phyloP scores from a whole-genome alignment of 2,888 invertebrate genomes.

The Zelleria hepariella region DNA sequence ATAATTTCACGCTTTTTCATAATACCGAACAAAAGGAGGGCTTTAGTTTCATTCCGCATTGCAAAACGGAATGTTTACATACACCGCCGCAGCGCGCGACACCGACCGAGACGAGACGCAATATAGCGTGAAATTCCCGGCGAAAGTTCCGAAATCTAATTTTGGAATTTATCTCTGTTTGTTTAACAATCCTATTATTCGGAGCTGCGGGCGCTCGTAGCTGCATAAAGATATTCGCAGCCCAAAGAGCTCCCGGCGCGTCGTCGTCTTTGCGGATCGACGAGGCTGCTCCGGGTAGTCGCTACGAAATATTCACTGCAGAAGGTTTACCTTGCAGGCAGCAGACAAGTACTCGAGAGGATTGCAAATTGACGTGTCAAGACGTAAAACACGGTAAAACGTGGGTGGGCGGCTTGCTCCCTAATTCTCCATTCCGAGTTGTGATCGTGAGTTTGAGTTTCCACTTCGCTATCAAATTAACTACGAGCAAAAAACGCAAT shows the following conservation, averaged over 20 bases:
- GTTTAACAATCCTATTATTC: neutral
- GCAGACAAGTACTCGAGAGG: too few species aligned
- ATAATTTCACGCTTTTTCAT: neutral
- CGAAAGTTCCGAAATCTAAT: neutral
- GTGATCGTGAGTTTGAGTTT: too few species aligned
- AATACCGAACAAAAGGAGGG: neutral
- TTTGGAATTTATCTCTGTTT: neutral
- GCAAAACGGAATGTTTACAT: neutral
- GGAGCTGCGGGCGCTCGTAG: constrained; percentile 12
- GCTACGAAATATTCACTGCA: too few species aligned
- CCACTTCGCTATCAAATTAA: too few species aligned
- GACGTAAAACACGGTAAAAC: too few species aligned
- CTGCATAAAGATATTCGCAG: constrained; percentile 10
- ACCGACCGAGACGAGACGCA: neutral
- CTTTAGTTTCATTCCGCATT: neutral
- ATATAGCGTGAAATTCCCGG: neutral
- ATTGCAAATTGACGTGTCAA: too few species aligned
- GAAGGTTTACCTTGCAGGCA: too few species aligned
- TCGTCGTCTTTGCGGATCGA: neutral
- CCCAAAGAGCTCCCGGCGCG: constrained; percentile 3
- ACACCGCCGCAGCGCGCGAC: neutral
- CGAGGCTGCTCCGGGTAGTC: too few species aligned
- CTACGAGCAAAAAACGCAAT: too few species aligned
- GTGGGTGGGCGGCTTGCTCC: too few species aligned
- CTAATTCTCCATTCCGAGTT: too few species aligned